phyloP scores from a whole-genome alignment of 2,113 vertebrate genomes.

The Cepphus grylle region DNA sequence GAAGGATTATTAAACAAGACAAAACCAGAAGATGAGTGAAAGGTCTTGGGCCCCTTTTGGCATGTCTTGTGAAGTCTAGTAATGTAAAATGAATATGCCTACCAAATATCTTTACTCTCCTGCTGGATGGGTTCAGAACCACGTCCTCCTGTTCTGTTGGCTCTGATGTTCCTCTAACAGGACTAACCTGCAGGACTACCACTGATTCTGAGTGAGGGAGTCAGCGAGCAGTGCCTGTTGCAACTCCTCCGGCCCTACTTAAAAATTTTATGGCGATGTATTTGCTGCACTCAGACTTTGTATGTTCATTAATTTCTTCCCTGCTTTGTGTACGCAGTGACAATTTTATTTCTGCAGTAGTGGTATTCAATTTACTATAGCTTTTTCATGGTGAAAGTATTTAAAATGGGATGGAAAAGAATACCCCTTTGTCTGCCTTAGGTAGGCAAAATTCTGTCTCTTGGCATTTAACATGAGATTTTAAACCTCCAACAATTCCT shows the following conservation, averaged over 20 bases:
- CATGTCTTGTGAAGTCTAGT: not conserved
- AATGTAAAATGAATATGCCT: not conserved
- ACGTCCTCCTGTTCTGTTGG: not conserved
- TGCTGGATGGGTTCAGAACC: not conserved
- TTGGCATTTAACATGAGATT: not conserved
- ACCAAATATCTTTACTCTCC: not conserved
- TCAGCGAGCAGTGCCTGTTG: not conserved
- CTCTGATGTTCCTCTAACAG: not conserved
- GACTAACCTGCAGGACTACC: no score
- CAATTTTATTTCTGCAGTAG: not conserved
- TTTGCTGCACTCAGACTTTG: not conserved
- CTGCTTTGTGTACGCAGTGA: not conserved
- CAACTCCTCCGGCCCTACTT: not conserved
- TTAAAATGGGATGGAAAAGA: not conserved
- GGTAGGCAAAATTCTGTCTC: not conserved
- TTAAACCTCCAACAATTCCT: not conserved
- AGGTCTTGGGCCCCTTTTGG: not conserved
- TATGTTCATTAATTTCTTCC: rapidly evolving
- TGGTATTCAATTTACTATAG: not conserved
- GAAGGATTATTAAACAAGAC: not conserved
- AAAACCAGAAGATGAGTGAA: not conserved
- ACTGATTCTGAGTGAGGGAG: no score
- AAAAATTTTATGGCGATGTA: rapidly evolving
- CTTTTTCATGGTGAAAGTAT: rapidly evolving
- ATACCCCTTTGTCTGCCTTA: not conserved